These are phyloP conservation scores for Tupaia tana DNA, from an alignment of 2,113 vertebrate genomes.

Conservation along the genomic window DNA sequence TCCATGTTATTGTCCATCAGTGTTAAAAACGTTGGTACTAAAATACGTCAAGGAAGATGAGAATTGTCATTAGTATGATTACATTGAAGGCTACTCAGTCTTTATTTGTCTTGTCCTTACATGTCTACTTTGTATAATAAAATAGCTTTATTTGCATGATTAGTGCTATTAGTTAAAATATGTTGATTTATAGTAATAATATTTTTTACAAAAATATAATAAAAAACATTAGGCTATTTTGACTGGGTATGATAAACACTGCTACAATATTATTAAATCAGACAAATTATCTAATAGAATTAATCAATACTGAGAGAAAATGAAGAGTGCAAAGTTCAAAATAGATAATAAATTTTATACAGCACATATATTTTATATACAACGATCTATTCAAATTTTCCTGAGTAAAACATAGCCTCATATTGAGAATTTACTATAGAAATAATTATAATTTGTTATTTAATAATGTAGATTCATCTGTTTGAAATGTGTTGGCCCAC, in stretches of 20 bases:
- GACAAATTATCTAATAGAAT: neutral
- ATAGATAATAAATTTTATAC: neutral
- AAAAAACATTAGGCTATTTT: neutral
- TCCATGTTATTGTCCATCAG: constrained; percentile 40
- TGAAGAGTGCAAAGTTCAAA: neutral
- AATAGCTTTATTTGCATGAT: constrained; percentile 43
- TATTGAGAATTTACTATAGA: constrained; percentile 12
- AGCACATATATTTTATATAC: neutral
- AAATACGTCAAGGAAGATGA: constrained; percentile 54
- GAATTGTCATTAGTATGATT: constrained; percentile 44
- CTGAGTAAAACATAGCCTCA: neutral
- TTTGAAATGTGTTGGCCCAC: neutral
- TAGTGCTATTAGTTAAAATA: constrained; percentile 45
- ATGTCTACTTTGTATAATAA: constrained; percentile 1
- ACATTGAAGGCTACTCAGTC: neutral
- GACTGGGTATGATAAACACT: neutral
- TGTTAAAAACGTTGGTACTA: constrained; percentile 35
- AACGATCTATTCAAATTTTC: neutral
- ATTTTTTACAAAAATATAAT: constrained; percentile 3
- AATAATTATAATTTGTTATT: neutral
- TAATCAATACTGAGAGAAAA: constrained; percentile 4
- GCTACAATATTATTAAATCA: constrained; percentile 11
- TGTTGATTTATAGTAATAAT: neutral
- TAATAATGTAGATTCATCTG: neutral
- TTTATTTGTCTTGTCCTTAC: constrained; percentile 40